Base-by-base conservation (phyloP, 2,797 vertebrate genomes). In the Cynopterus sphinx region DNA sequence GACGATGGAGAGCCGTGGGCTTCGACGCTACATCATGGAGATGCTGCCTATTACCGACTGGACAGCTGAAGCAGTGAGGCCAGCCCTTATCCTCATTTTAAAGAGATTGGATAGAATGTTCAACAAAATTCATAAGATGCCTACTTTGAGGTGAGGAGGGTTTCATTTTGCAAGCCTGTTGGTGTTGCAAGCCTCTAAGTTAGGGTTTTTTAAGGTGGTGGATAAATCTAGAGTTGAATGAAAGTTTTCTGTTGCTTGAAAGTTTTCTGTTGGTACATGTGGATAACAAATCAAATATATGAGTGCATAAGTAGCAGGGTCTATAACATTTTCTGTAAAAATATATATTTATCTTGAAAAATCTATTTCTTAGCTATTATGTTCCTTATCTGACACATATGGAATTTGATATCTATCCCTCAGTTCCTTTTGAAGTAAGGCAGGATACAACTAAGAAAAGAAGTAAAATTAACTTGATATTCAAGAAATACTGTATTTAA, bases 121-220 rank as follows among this genome's bases (percentile, higher is more conserved):
- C 99, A 99, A 99, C 99, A 99, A 99, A 98, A 99, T 99, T 98
- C 99, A 99, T 99, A 99, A 99, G 99, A 99, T 99, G 99, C 99
- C 99, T 82, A 99, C 99, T 98, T 97, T 99, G 99, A 99, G 99
- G 99, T 99, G 98, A 99, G 99, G 96, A 91, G 93, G 95, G 49
- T 49, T 49, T 15, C 49, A 49, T 16, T 49, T 49, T 49, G 49
- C 49, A 49, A 49, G 49, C 49, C 98, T 98, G 96, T 96, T 98
- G 97, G 53, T 97, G 96, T 96, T 96, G 74, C 93, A 96, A 97
- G 95, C 95, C 96, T 98, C 98, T 94, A 97, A 97, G 95, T 97
- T 97, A 96, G 96, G 96, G 97, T 97, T 97, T 98, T 86, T 61
- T 61, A 91, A 94, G 59, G 77, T 75, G 87, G 70, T 43, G 0